Evolutionary conservation across 2,797 vertebrate genomes (phyloP).

Genomic region (Smutsia gigantea): DNA sequence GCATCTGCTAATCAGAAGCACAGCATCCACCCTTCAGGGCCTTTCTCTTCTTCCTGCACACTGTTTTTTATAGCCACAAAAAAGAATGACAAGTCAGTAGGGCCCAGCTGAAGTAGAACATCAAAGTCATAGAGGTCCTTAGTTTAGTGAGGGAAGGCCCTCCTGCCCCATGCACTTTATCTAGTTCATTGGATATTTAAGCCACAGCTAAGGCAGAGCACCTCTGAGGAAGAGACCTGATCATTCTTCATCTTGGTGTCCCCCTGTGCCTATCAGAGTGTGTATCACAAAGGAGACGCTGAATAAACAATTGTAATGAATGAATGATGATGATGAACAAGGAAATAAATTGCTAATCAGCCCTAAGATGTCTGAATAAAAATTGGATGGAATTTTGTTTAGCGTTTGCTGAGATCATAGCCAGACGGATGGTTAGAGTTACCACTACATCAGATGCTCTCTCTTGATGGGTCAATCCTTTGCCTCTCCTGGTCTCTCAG

Average conservation of each 20-base stretch:
- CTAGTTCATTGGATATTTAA: slow-evolving; percentile 26
- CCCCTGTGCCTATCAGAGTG: neutral
- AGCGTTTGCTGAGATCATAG: neutral
- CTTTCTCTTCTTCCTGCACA: neutral
- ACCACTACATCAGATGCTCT: neutral
- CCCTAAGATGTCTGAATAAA: neutral
- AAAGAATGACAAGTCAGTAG: neutral
- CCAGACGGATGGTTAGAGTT: neutral
- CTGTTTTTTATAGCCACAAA: neutral
- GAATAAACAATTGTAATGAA: neutral
- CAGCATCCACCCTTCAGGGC: neutral
- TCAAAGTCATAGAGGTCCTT: neutral
- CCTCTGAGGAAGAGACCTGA: neutral
- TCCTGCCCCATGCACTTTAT: neutral
- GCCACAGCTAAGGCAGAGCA: neutral
- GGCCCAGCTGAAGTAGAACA: neutral
- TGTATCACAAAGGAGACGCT: neutral
- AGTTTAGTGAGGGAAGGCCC: neutral
- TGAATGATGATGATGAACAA: neutral
- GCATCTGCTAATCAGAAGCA: neutral
- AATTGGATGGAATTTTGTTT: neutral
- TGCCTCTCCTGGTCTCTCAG: neutral
- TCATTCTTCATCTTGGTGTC: neutral
- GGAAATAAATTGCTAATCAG: neutral
- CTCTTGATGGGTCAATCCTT: neutral